Evolutionary conservation across 92 coral and sea anemone genomes (phyloP), one percentile per base, ranked within the genome.

Genomic region (Zoanthus sansibaricus): DNA sequence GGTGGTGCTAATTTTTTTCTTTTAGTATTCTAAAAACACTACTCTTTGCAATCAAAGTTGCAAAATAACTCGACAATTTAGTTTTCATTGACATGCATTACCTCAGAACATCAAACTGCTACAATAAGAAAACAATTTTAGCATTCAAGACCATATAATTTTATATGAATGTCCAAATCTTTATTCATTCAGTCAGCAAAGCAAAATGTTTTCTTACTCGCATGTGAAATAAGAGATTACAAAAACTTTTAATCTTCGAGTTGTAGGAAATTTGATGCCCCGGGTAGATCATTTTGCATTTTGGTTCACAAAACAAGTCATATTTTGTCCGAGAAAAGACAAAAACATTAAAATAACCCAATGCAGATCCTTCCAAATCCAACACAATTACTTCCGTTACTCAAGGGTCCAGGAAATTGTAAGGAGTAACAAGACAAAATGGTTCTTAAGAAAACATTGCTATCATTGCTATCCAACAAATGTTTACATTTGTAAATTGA

Each of bases 361-460:
- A 67, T 51, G 0, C 85, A 45, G 44, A 79, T 49, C 45, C 17
- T 18, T 18, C 61, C 44, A 80, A 80, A 80, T 80, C 85, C 46
- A 66, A 80, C 75, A 80, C 54, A 51, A 80, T 66, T 64, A 31
- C 85, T 80, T 80, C 85, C 85, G 85, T 69, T 80, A 54, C 44
- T 80, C 85, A 67, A 80, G 85, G 18, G 85, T 56, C 56, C 85
- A 80, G 85, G 85, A 80, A 80, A 69, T 45, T 47, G 25, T 80
- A 80, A 66, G 6, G 61, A 25, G 75, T 18, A 66, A 66, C 46
- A 80, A 80, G 85, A n/a, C 85, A 64, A 80, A 80, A 66, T 80
- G 75, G 82, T 31, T 32, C 75, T 69, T 21, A 80, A 66, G 75
- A 80, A 80, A 80, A 80, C 85, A 80, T 20, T 80, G 11, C 84